Conservation (phyloP, 2,797 vertebrate genomes). For the Pseudochaenichthys georgianus region DNA sequence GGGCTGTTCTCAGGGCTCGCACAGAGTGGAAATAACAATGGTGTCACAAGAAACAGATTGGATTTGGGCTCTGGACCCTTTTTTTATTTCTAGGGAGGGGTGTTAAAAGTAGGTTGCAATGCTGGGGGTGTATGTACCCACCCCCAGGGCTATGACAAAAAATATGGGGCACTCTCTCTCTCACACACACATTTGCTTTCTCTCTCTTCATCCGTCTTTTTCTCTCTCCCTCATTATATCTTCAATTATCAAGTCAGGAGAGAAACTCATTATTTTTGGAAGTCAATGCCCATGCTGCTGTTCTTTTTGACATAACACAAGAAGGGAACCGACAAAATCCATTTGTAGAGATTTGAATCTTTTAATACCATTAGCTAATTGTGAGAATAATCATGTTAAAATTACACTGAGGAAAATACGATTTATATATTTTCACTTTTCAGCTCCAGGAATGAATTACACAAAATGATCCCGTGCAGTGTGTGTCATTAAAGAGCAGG, state of each 20-base stretch:
- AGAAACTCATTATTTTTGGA: constrained; percentile 77
- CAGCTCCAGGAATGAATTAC: constrained; percentile 27
- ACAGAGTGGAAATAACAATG: constrained; percentile 58
- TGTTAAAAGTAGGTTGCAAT: constrained; percentile 82
- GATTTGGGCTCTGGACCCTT: constrained; percentile 71
- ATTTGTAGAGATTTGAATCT: constrained; percentile 61
- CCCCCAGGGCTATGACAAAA: constrained; percentile 76
- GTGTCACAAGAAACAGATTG: constrained; percentile 80
- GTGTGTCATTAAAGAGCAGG: constrained; percentile 41
- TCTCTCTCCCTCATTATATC: constrained; percentile 63
- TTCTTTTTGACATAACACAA: constrained; percentile 74
- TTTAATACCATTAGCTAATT: constrained; percentile 65
- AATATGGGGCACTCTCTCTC: constrained; percentile 75
- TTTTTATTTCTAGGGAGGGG: constrained; percentile 58
- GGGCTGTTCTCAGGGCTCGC: constrained; percentile 44
- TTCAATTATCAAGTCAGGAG: constrained; percentile 77
- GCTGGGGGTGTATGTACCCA: constrained; percentile 77
- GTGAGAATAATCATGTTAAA: constrained; percentile 56
- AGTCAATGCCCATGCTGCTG: constrained; percentile 49
- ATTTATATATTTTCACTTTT: constrained; percentile 49
- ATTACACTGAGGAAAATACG: constrained; percentile 42
- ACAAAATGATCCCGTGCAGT: constrained; percentile 18
- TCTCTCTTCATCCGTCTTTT: constrained; percentile 46
- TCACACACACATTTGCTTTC: constrained; percentile 34
- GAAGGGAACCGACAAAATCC: constrained; percentile 74